Percentiles rank a stretch among this genome's conserved stretches.
These are phyloP conservation scores for Leptodactylus fuscus DNA, from an alignment of 2,113 vertebrate species.

Conservation along the genomic window DNA sequence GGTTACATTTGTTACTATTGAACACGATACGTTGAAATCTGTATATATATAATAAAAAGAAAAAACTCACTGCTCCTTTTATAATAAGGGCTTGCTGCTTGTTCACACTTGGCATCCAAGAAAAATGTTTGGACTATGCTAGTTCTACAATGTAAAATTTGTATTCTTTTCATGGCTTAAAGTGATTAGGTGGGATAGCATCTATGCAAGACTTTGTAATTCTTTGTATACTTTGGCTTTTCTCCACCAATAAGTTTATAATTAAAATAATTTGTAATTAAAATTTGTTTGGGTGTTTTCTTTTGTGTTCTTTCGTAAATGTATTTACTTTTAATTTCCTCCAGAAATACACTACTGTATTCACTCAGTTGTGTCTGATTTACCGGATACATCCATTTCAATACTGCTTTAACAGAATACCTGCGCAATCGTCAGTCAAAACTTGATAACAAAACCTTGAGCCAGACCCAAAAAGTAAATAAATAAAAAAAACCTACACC, in stretches of 20 bases:
- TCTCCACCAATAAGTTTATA: conserved; percentile 31
- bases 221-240: conserved; percentile 33
- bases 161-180: background rate
- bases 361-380: no score
- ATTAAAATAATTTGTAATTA: background rate
- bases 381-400: no score
- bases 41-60: background rate
- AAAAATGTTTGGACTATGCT: conserved; percentile 77
- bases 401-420: no score
- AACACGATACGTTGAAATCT: background rate
- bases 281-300: background rate
- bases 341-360: no score
- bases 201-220: conserved; percentile 53
- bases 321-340: no score
- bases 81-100: conserved; percentile 61
- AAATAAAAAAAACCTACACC: no score
- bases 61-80: conserved; percentile 14
- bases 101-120: conserved; percentile 83
- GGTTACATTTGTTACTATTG: background rate
- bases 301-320: no score
- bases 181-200: conserved; percentile 11
- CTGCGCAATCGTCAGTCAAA: no score
- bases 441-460: no score
- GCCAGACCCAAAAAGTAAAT: no score
- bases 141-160: conserved; percentile 70